phyloP scores from a whole-genome alignment of 2,888 invertebrate genomes.

The Bellardia bayeri region DNA sequence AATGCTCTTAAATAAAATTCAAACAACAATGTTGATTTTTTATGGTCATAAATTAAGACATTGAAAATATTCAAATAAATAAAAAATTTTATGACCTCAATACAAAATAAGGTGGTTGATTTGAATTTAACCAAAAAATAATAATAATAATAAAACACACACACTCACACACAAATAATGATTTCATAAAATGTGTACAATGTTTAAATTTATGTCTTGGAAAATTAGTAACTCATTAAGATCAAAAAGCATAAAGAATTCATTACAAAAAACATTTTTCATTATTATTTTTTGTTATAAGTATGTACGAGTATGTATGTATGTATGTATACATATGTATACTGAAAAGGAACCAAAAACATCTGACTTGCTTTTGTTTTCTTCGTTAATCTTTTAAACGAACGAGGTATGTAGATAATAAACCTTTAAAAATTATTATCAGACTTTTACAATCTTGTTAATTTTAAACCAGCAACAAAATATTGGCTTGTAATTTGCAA shows the following conservation, averaged over 20 bases:
- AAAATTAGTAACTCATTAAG: slow-evolving; percentile 62
- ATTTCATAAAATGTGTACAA: slow-evolving; percentile 24
- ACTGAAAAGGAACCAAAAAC: slow-evolving; percentile 2
- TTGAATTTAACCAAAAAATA: not conserved
- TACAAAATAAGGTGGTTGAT: slow-evolving; percentile 22
- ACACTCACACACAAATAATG: slow-evolving; percentile 15
- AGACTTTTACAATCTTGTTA: slow-evolving; percentile 60
- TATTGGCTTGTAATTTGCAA: slow-evolving; percentile 71
- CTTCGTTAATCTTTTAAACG: not conserved
- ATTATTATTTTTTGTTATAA: not conserved
- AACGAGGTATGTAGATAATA: not conserved
- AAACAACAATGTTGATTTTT: slow-evolving; percentile 65
- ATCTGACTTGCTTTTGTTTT: not conserved
- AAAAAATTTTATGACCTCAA: slow-evolving; percentile 33
- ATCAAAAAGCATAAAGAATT: slow-evolving; percentile 28
- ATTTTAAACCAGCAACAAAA: slow-evolving; percentile 54
- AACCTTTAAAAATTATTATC: slow-evolving; percentile 47
- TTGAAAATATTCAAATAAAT: slow-evolving; percentile 46
- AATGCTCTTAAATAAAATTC: slow-evolving; percentile 44
- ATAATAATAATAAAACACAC: not conserved
- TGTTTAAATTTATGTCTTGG: slow-evolving; percentile 36
- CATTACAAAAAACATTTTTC: slow-evolving; percentile 32
- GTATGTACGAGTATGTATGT: not conserved
- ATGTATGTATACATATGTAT: too few relatives aligned
- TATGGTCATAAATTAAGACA: slow-evolving; percentile 58